These are phyloP conservation scores for Mythimna ferrago DNA, from an alignment of 2,888 invertebrate genomes.

Conservation along the genomic window DNA sequence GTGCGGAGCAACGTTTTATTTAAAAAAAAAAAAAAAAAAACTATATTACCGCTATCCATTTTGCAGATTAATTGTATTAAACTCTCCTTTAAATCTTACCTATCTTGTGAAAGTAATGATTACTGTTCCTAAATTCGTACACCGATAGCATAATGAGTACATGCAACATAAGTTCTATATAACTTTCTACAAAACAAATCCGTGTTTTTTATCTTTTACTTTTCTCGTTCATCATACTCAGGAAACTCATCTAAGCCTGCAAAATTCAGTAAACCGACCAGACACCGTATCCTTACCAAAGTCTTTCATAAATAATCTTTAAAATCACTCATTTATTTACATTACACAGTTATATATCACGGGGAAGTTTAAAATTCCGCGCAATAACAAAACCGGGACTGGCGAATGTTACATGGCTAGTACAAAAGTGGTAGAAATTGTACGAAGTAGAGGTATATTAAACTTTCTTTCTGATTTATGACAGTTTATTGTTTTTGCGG, in stretches of 20 bases:
- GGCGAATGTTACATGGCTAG: slow-evolving; percentile 58
- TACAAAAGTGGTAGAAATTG: slow-evolving; percentile 65
- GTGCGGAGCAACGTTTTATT: too few species aligned
- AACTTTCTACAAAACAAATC: neutral
- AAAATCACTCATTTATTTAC: slow-evolving; percentile 67
- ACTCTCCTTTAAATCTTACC: too few species aligned
- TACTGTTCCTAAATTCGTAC: neutral
- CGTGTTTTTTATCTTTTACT: neutral
- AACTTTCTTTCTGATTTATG: slow-evolving; percentile 83
- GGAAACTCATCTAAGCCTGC: slow-evolving; percentile 23
- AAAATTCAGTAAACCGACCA: slow-evolving; percentile 39
- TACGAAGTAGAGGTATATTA: slow-evolving; percentile 78
- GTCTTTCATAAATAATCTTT: slow-evolving; percentile 58
- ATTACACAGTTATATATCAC: slow-evolving; percentile 65
- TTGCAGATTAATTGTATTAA: too few species aligned
- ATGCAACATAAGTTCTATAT: neutral
- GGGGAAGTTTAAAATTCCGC: slow-evolving; percentile 65
- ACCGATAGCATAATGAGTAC: neutral
- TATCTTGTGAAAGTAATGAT: too few species aligned
- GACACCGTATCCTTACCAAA: slow-evolving; percentile 31
- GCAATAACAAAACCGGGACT: slow-evolving; percentile 62
- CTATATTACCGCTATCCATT: too few species aligned
- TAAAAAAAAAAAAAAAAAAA: too few species aligned
- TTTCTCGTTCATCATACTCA: neutral
- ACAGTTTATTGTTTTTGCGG: slow-evolving; percentile 83